phyloP scores from a whole-genome alignment of 2,888 invertebrate genomes.

The Sabatieria punctata region DNA sequence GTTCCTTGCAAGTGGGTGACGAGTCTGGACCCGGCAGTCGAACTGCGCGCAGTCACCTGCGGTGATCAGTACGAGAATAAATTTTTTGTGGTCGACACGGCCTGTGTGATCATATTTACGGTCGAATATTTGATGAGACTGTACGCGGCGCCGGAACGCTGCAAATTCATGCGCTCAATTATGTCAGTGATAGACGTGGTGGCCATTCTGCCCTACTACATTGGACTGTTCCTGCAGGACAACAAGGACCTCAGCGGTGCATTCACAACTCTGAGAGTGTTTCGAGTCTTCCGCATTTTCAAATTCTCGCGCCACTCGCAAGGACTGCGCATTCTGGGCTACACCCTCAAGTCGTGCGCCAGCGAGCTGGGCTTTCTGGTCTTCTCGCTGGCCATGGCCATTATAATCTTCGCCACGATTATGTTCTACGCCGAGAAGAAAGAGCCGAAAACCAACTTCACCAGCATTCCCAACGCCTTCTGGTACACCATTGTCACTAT shows the following conservation, averaged over 20 bases:
- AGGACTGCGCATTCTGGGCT: conserved; percentile 91
- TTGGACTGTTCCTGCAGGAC: conserved; percentile 65
- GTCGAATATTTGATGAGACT: conserved; percentile 79
- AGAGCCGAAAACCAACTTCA: conserved; percentile 87
- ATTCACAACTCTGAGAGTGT: conserved; percentile 93
- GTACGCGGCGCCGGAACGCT: conserved; percentile 94
- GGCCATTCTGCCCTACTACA: conserved; percentile 96
- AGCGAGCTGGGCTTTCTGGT: conserved; percentile 76
- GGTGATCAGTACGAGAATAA: conserved; percentile 75
- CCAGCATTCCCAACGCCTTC: conserved; percentile 97
- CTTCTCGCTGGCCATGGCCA: conserved; percentile 98
- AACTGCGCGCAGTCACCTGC: conserved; percentile 46
- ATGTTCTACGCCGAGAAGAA: conserved; percentile 99
- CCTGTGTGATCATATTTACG: conserved; percentile 99
- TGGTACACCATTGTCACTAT: conserved; percentile 99
- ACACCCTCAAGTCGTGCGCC: conserved; percentile 91
- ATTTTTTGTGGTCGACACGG: conserved; percentile 88
- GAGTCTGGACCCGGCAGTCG: conserved; percentile 43
- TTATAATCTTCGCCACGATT: conserved; percentile 98
- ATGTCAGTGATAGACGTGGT: conserved; percentile 99
- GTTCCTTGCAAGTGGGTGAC: conserved; percentile 63
- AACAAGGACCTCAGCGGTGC: conserved; percentile 61
- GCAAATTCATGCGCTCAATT: conserved; percentile 89
- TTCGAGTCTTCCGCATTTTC: conserved; percentile 98
- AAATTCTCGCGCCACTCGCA: conserved; percentile 99